Percentiles rank a stretch among this genome's conserved stretches.
Conservation (phyloP, 2,888 invertebrate species). For the Meliscaeva auricollis region DNA sequence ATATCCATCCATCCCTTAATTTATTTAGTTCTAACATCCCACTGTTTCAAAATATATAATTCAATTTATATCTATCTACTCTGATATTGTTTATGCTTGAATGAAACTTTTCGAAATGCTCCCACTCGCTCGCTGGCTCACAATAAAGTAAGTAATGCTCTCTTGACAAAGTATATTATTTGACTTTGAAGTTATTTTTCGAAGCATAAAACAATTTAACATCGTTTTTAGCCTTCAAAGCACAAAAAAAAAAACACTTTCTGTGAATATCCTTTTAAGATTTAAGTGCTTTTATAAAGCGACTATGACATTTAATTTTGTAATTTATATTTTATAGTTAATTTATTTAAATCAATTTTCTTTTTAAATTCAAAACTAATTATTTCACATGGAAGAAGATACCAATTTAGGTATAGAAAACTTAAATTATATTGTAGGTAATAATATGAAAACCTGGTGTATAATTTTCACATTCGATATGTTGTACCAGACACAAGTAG, state of each 20-base stretch:
- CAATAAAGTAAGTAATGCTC: background rate
- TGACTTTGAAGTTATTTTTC: slow-evolving; percentile 1
- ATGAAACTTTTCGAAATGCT: background rate
- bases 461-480: slow-evolving; percentile 47
- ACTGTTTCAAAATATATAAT: slow-evolving; percentile 36
- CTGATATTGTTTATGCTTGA: slow-evolving; percentile 28
- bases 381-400: too few relatives aligned
- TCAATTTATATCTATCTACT: slow-evolving; percentile 15
- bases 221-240: slow-evolving; percentile 20
- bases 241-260: background rate
- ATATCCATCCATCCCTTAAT: slow-evolving; percentile 9
- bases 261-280: slow-evolving; percentile 6
- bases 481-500: slow-evolving; percentile 1
- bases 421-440: background rate
- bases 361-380: slow-evolving; percentile 2
- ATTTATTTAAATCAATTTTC: background rate
- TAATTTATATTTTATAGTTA: background rate
- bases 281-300: slow-evolving; percentile 17
- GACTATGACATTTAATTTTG: slow-evolving; percentile 7
- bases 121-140: background rate
- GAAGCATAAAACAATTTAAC: slow-evolving; percentile 19
- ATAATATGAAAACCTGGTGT: slow-evolving; percentile 20
- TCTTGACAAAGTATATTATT: background rate
- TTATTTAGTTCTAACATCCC: slow-evolving; percentile 25
- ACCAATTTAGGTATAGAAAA: too few relatives aligned